Base-by-base conservation (phyloP, 1,140 invertebrate species). In the Diploscapter pachys region DNA sequence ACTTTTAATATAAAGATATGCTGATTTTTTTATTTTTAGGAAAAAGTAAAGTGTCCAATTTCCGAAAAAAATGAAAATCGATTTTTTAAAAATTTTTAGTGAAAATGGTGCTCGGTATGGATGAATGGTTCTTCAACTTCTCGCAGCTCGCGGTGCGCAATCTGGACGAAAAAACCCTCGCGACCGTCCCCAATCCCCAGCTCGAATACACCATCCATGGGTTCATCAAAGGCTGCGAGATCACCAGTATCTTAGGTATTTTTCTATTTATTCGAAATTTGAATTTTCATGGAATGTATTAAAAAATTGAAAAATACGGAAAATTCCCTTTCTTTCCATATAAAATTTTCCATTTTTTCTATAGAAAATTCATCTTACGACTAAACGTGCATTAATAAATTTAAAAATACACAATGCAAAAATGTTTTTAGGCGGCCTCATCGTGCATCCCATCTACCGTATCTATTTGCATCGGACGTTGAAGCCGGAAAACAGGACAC, bases 81-180 rank as follows among this genome's bases (percentile, higher is more conserved):
- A 31, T 31, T 31, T 31, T 31, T 31, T 31, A 31, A 31, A 31
- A 31, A 0, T 31, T 31, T 31, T 31, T 31, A 31, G 31, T 31
- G 31, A 31, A 31, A 31, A 31, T 31, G 31, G 71, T 78, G 73
- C 57, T 83, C 8, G 82, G 81, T 2, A 55, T 82, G 9, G 81
- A 80, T 48, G n/a, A 72, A 8, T 82, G 81, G 81, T 82, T 84
- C 64, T 57, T 51, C 48, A 83, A 83, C 70, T 83, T 83, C 61
- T 59, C 79, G 3, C 82, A 83, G 56, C 68, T 82, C 56, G 31
- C 31, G 4, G 75, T 67, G 54, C 49, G 54, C 51, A 63, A 63
- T 56, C 56, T 68, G 48, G 80, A 68, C 9, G 63, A 72, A 5
- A 63, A 81, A 65, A 49, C 54, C 4, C 56, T 83, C 31, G 82